Evolutionary conservation across 2,797 vertebrate genomes (phyloP), one percentile per base, ranked within the genome.

Genomic region (Anas georgica): DNA sequence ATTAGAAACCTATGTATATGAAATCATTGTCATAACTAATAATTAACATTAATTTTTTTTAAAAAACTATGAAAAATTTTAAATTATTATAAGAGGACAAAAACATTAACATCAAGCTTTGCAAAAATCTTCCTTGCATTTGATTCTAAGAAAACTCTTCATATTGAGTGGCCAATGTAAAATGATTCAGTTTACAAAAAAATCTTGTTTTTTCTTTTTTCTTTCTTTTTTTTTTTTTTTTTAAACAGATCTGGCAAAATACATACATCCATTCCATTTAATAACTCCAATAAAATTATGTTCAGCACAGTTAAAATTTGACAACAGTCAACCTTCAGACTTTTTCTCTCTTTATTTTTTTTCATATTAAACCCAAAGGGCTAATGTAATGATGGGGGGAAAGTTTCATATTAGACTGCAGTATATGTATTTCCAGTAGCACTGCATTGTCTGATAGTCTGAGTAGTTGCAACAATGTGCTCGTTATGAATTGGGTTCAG

Each of bases 381-480:
- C 95, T 95, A 96, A 96, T 87, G 83, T 88, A 93, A 96, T 95
- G 93, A 96, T 93, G 66, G 22, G 43, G 29, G 26, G 13, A 33
- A 77, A 67, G 31, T 96, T 98, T 96, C 82, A 74, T 88, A 94
- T 96, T 98, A 99, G 94, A 99, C 99, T 11, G 99, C 99, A 95
- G 99, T 99, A 58, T 99, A 99, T 56, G 99, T 99, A 96, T 99
- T 99, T 97, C 99, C 99, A 31, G 99, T 98, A 90, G 99, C 95
- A 96, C 99, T 98, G 98, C 99, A 99, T 96, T 99, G 99, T 96
- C 99, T 98, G 97, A 99, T 99, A 97, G 98, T 99, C 97, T 99
- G 98, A 68, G 99, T 98, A 68, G 97, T 98, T 14, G 98, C 96
- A 73, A 99, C 98, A 93, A 99, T 99, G 98, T 99, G 99, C 96